These are phyloP conservation scores for Eulacestoma nigropectus DNA, from an alignment of 2,113 vertebrate genomes.

Conservation along the genomic window DNA sequence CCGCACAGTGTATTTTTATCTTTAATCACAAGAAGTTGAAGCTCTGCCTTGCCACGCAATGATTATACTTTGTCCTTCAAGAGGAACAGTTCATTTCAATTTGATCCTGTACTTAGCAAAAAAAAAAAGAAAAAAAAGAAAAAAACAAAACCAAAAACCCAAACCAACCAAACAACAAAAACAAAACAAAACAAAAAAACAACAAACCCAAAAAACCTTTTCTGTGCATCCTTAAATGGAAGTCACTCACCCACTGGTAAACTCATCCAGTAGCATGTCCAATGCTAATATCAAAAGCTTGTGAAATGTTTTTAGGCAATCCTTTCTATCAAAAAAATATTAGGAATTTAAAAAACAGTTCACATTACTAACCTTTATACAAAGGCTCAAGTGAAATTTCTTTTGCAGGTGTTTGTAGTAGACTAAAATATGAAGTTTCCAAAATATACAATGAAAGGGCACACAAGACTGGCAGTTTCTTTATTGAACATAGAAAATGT, in stretches of 20 bases:
- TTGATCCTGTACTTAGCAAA: conserved; percentile 6
- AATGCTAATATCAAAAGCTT: conserved; percentile 33
- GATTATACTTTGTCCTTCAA: not conserved
- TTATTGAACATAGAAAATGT: conserved; percentile 68
- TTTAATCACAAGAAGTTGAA: conserved; percentile 6
- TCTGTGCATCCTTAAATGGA: conserved; percentile 40
- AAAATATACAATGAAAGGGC: conserved; percentile 63
- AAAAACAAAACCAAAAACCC: not conserved
- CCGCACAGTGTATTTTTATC: not conserved
- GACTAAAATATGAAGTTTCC: conserved; percentile 58
- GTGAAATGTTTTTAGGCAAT: conserved; percentile 74
- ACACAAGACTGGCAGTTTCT: conserved; percentile 73
- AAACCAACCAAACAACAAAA: not conserved
- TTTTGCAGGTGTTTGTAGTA: conserved; percentile 34
- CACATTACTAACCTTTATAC: conserved; percentile 62
- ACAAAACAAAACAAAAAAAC: not conserved
- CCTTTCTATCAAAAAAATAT: conserved; percentile 63
- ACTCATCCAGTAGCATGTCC: not conserved
- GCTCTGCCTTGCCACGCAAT: not conserved
- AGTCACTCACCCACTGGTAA: conserved; percentile 57
- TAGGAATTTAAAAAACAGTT: conserved; percentile 60
- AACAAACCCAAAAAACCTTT: not conserved
- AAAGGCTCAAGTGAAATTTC: conserved; percentile 67
- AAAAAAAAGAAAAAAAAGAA: not conserved
- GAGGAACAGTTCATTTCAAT: conserved; percentile 11